Evolutionary conservation across 1,140 invertebrate genomes (phyloP).

Genomic region (Aphelenchoides besseyi): DNA sequence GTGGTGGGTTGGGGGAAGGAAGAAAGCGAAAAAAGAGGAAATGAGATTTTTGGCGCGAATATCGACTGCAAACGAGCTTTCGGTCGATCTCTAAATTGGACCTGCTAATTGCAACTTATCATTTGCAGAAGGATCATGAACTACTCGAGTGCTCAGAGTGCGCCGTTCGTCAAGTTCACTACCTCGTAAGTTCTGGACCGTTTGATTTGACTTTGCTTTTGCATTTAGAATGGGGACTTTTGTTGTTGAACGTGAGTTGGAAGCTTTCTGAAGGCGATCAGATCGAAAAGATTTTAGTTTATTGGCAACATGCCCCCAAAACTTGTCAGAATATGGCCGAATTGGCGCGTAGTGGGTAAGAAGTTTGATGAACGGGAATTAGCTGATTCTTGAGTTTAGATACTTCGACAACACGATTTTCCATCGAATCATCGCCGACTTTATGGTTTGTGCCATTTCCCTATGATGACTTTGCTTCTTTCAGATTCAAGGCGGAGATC

Average conservation of each 20-base stretch:
- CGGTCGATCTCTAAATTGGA: background rate
- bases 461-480: slow-evolving; percentile 22
- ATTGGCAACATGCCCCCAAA: slow-evolving; percentile 41
- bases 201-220: background rate
- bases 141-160: background rate
- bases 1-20: background rate
- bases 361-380: slow-evolving; percentile 15
- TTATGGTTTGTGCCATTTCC: slow-evolving; percentile 79
- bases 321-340: slow-evolving; percentile 21
- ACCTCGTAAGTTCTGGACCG: slow-evolving; percentile 19
- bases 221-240: slow-evolving; percentile 36
- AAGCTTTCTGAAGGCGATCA: no score
- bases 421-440: slow-evolving; percentile 89
- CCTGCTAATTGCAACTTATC: background rate
- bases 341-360: slow-evolving; percentile 73
- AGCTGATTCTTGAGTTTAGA: background rate
- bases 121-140: background rate
- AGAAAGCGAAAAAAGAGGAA: background rate
- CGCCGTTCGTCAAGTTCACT: slow-evolving; percentile 20
- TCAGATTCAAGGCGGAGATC: slow-evolving; percentile 85
- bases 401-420: slow-evolving; percentile 96
- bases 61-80: background rate
- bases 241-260: slow-evolving; percentile 28
- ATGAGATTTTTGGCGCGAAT: background rate
- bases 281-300: no score